Evolutionary conservation across 2,797 vertebrate species (phyloP).

Genomic region (Myioborus melanocephalus): DNA sequence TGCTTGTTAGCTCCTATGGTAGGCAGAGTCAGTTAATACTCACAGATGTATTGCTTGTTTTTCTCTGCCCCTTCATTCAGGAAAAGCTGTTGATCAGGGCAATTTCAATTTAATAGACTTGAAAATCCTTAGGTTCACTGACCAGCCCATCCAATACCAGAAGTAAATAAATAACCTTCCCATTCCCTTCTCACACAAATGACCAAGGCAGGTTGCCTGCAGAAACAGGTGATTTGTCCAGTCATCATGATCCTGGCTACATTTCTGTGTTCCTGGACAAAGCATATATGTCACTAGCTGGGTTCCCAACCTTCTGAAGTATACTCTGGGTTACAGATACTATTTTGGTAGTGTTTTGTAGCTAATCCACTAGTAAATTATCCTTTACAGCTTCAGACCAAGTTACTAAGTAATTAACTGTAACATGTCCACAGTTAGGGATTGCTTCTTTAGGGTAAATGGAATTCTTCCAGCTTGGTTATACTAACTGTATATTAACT

Average conservation of each 20-base stretch:
- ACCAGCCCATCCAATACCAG: neutral
- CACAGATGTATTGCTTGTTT: neutral
- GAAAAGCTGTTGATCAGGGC: conserved; percentile 55
- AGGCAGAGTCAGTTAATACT: conserved; percentile 35
- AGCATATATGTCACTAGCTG: neutral
- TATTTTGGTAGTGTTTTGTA: conserved; percentile 43
- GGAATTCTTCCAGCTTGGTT: conserved; percentile 21
- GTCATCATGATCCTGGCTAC: neutral
- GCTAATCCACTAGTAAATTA: neutral
- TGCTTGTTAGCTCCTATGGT: conserved; percentile 19
- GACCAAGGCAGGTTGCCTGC: neutral
- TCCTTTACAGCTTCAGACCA: conserved; percentile 19
- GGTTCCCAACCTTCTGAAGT: neutral
- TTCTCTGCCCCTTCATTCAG: conserved; percentile 48
- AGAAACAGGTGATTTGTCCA: neutral
- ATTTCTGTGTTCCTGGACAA: neutral
- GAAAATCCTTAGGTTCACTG: conserved; percentile 20
- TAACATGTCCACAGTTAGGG: neutral
- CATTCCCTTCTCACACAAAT: neutral
- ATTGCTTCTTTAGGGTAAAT: conserved; percentile 35
- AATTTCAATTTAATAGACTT: neutral
- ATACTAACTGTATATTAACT: conserved; percentile 44
- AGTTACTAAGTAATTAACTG: conserved; percentile 22
- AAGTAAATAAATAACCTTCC: conserved; percentile 11
- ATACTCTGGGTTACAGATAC: neutral